Percentiles rank a stretch among this genome's conserved stretches.
These are phyloP conservation scores for Plecturocebus donacophilus DNA, from an alignment of 2,113 vertebrate species.

Conservation along the genomic window DNA sequence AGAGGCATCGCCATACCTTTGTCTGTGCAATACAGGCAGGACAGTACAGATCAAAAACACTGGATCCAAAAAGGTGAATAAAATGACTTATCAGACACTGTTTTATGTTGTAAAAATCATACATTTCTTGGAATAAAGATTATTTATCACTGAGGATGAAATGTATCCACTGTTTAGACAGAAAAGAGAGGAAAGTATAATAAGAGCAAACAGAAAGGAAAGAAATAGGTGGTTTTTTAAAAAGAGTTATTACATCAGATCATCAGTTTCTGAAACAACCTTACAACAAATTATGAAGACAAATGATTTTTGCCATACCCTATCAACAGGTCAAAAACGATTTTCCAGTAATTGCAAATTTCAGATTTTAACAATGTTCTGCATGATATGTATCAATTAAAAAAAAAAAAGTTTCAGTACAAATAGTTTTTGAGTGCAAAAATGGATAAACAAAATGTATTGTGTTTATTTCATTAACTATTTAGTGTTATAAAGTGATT, in stretches of 20 bases:
- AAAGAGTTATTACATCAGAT: neutral
- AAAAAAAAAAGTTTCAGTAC: neutral
- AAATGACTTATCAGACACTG: neutral
- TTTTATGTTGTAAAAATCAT: neutral
- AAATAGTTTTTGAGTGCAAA: neutral
- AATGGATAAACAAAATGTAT: neutral
- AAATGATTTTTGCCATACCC: neutral
- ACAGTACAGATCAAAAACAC: neutral
- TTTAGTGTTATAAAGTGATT: neutral
- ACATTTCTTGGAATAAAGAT: neutral
- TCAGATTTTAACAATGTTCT: conserved; percentile 22
- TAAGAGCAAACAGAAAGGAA: neutral
- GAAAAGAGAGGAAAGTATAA: neutral
- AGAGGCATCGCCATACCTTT: neutral
- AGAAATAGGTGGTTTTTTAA: neutral
- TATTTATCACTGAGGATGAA: neutral
- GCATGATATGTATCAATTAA: neutral
- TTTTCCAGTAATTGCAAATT: neutral
- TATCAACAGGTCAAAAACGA: neutral
- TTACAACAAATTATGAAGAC: neutral
- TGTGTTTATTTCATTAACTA: neutral
- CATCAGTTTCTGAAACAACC: neutral
- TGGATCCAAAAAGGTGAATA: neutral
- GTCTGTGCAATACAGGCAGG: too few relatives aligned
- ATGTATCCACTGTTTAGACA: neutral